These are phyloP conservation scores for Hycleus cichorii DNA, from an alignment of 1,140 invertebrate species.

Conservation along the genomic window DNA sequence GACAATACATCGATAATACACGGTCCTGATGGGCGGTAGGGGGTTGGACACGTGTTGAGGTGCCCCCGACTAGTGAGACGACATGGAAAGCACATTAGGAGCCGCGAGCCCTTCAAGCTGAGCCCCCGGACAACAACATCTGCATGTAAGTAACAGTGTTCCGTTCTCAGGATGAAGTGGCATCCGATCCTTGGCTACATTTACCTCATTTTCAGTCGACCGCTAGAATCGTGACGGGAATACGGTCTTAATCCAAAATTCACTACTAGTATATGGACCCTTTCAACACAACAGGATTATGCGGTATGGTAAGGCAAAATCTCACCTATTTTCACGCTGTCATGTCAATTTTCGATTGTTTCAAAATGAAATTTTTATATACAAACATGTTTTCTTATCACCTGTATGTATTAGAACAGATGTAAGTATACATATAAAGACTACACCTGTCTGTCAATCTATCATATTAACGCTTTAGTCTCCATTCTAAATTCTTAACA, in stretches of 20 bases:
- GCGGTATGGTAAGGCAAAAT: background rate
- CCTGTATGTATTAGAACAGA: too few species aligned
- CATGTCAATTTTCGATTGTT: too few species aligned
- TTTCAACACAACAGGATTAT: conserved; percentile 15
- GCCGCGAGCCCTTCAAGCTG: conserved; percentile 18
- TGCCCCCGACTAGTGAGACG: conserved; percentile 24
- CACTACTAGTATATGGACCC: conserved; percentile 4
- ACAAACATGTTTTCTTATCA: too few species aligned
- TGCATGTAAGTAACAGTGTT: conserved; percentile 30
- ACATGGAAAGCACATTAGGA: conserved; percentile 41
- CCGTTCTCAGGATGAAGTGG: conserved; percentile 25
- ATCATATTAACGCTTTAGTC: too few species aligned
- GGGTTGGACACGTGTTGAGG: conserved; percentile 38
- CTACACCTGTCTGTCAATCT: too few species aligned
- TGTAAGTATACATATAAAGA: too few species aligned
- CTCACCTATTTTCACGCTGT: too few species aligned
- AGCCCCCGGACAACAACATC: conserved; percentile 28
- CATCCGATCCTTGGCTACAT: conserved; percentile 15
- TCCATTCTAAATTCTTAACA: too few species aligned
- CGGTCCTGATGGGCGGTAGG: conserved; percentile 20
- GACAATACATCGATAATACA: conserved; percentile 41
- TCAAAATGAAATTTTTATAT: too few species aligned
- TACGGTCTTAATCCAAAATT: conserved; percentile 17
- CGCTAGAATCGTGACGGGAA: conserved; percentile 13
- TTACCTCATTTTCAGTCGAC: conserved; percentile 10